Conservation (phyloP, 2,113 vertebrate species). For the Melierax canorus region DNA sequence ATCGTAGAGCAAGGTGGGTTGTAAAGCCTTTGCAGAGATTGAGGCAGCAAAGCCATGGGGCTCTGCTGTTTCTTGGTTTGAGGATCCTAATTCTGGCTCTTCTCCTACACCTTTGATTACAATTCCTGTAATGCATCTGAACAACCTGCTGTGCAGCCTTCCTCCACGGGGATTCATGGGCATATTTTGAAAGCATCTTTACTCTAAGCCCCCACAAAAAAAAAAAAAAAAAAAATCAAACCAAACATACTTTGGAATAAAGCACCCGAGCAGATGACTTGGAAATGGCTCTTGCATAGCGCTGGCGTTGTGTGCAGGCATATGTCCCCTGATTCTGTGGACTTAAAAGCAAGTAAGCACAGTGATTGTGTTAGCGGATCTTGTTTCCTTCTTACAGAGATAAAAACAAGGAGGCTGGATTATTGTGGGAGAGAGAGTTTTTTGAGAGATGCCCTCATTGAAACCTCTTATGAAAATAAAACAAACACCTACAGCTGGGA, state of each 20-base stretch:
- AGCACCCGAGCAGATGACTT: not conserved
- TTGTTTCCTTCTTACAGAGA: not conserved
- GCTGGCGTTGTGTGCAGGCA: not conserved
- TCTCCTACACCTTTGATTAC: not conserved
- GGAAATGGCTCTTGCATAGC: not conserved
- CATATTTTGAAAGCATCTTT: constrained; percentile 10
- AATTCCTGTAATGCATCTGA: not conserved
- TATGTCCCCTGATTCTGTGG: not conserved
- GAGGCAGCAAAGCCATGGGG: not conserved
- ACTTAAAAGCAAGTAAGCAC: not conserved
- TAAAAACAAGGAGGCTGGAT: constrained; percentile 3
- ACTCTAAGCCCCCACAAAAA: not conserved
- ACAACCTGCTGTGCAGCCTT: not conserved
- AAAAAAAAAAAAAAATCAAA: not conserved
- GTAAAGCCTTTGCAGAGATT: not conserved
- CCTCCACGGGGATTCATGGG: not conserved
- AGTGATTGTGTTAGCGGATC: not conserved
- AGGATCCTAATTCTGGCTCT: constrained; percentile 21
- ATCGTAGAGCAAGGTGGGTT: not conserved
- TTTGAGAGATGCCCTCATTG: not conserved
- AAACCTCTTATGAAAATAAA: not conserved
- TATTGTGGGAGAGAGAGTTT: not conserved
- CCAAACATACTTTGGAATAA: not conserved
- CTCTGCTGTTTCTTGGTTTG: not conserved
- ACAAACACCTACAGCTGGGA: not conserved